phyloP scores from a whole-genome alignment of 2,113 vertebrate genomes.

The Chloroceryle aenea region DNA sequence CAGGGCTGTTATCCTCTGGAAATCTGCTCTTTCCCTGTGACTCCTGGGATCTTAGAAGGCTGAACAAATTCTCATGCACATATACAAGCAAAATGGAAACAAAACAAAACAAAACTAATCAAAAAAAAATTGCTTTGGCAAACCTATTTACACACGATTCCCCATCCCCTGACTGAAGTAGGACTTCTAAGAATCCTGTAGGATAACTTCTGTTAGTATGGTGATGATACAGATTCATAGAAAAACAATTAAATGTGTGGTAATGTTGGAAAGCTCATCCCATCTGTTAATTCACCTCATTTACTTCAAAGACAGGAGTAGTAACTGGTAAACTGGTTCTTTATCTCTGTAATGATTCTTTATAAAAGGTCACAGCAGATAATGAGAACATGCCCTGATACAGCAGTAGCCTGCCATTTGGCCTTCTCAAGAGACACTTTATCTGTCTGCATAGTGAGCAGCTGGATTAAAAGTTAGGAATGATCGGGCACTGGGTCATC shows the following conservation, averaged over 20 bases:
- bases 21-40: background rate
- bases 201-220: background rate
- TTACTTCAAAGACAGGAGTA: background rate
- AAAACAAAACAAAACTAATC: background rate
- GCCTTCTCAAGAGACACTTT: background rate
- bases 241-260: background rate
- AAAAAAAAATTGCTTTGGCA: background rate
- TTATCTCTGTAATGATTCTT: background rate
- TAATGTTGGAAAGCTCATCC: background rate
- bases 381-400: background rate
- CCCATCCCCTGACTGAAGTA: rapidly evolving
- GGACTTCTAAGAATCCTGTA: background rate
- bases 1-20: background rate
- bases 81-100: too few relatives aligned
- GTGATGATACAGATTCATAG: background rate
- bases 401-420: background rate
- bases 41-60: background rate
- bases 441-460: background rate
- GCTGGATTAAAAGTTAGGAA: background rate
- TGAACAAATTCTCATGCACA: background rate
- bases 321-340: background rate
- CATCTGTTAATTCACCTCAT: background rate
- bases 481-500: background rate
- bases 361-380: background rate
- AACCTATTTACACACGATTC: background rate